Conservation (phyloP, 2,888 invertebrate genomes). For the Caenorhabditis sinica region DNA sequence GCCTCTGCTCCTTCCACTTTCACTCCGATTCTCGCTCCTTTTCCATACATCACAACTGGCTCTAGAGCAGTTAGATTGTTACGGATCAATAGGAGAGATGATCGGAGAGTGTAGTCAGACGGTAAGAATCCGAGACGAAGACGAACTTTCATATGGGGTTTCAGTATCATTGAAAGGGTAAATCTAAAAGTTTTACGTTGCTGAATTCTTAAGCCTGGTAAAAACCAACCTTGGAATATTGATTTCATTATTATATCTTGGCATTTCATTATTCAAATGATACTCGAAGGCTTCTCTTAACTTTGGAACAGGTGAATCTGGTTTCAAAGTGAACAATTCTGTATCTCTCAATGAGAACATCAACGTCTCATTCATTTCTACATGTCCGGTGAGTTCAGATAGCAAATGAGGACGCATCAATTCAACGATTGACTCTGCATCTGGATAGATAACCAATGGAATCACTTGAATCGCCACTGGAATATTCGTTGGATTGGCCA, state of each 20-base stretch:
- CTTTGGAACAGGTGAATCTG: constrained; percentile 84
- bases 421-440: constrained; percentile 86
- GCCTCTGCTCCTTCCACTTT: constrained; percentile 85
- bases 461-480: constrained; percentile 88
- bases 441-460: constrained; percentile 88
- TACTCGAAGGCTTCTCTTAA: constrained; percentile 84
- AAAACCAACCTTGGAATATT: constrained; percentile 52
- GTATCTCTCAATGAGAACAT: constrained; percentile 85
- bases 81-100: constrained; percentile 86
- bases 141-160: constrained; percentile 86
- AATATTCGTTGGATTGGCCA: constrained; percentile 89
- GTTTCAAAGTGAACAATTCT: constrained; percentile 81
- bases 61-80: constrained; percentile 96
- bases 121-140: constrained; percentile 85
- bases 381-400: constrained; percentile 69
- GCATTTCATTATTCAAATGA: constrained; percentile 51
- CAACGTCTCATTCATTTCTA: constrained; percentile 85
- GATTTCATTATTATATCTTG: constrained; percentile 47
- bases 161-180: constrained; percentile 86
- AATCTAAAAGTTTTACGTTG: constrained; percentile 79
- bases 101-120: constrained; percentile 85
- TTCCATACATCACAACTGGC: constrained; percentile 90
- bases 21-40: constrained; percentile 92
- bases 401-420: constrained; percentile 80
- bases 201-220: background rate